Evolutionary conservation across 2,888 invertebrate species (phyloP), one percentile per base, ranked within the genome.

Genomic region (Cerastis leucographa): DNA sequence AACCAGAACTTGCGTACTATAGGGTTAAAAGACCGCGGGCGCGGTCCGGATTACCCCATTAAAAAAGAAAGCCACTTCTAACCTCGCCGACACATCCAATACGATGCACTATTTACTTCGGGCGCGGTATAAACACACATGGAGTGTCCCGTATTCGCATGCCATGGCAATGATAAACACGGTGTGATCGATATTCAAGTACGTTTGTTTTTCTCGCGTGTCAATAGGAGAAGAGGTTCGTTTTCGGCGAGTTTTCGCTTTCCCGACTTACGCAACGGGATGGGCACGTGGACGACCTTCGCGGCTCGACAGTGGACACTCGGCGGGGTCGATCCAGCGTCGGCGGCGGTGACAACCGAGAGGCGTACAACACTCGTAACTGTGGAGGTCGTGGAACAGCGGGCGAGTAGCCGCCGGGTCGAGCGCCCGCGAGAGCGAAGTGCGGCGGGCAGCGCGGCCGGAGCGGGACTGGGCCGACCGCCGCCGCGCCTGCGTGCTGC

Each of bases 391-490:
- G 91, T 90, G 81, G 87, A 85, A 85, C 85, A 92, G 93, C 93
- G 93, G 91, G 90, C 94, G 94, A 93, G 94, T 94, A 93, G 94
- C 94, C 95, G 95, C 95, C 94, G 93, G 92, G 93, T 92, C 90
- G 92, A 88, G 93, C 89, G 91, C 90, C 94, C 94, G 93, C 93
- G 91, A 85, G 89, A 90, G 93, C 92, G 91, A 91, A 92, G 95
- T 94, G 94, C 94, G 93, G 93, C 95, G 92, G 92, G 93, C 94
- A 88, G 91, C 95, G 94, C 95, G 95, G 95, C 95, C 95, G 92
- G 93, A 94, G 94, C 95, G 95, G 94, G 95, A 96, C 96, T 96
- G 96, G 92, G 94, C 94, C 89, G 91, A 85, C 92, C 87, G 82
- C 88, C 75, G 86, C 91, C 91, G 91, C 93, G 93, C 94, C 89